These are phyloP conservation scores for Drosophila parvula DNA, from an alignment of 1,140 invertebrate genomes.

Conservation along the genomic window DNA sequence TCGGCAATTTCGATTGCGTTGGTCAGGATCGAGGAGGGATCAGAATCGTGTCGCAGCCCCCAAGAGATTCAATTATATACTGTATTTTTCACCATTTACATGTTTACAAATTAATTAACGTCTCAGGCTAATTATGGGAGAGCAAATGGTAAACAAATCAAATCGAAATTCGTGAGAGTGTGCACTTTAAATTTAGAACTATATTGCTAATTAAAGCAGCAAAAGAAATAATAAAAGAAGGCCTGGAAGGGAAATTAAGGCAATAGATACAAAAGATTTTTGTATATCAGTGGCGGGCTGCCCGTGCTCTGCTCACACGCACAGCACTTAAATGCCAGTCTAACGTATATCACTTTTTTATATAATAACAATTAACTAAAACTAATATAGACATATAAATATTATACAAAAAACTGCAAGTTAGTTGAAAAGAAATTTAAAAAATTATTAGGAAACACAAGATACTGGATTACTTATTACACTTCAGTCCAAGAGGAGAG, in stretches of 20 bases:
- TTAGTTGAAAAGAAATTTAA: too few species aligned
- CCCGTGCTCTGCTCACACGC: too few species aligned
- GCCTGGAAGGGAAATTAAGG: neutral
- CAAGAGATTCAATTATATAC: conserved; percentile 3
- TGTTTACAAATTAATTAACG: conserved; percentile 14
- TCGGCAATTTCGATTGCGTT: conserved; percentile 43
- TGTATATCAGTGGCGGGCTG: too few species aligned
- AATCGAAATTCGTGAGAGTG: neutral
- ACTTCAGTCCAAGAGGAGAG: too few species aligned
- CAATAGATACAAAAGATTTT: too few species aligned
- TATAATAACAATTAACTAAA: too few species aligned
- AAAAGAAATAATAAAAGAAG: neutral
- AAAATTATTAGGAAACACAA: neutral
- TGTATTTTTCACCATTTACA: neutral
- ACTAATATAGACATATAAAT: too few species aligned
- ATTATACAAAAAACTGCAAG: too few species aligned
- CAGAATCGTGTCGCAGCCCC: neutral
- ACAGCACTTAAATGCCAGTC: too few species aligned
- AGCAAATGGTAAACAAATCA: neutral
- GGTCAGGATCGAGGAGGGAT: conserved; percentile 40
- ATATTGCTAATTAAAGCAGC: neutral
- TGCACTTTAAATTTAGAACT: conserved; percentile 6
- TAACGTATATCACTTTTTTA: too few species aligned
- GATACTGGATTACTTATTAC: neutral
- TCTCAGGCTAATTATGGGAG: neutral